These are phyloP conservation scores for Sabatieria punctata DNA, from an alignment of 2,888 invertebrate genomes.

Conservation along the genomic window DNA sequence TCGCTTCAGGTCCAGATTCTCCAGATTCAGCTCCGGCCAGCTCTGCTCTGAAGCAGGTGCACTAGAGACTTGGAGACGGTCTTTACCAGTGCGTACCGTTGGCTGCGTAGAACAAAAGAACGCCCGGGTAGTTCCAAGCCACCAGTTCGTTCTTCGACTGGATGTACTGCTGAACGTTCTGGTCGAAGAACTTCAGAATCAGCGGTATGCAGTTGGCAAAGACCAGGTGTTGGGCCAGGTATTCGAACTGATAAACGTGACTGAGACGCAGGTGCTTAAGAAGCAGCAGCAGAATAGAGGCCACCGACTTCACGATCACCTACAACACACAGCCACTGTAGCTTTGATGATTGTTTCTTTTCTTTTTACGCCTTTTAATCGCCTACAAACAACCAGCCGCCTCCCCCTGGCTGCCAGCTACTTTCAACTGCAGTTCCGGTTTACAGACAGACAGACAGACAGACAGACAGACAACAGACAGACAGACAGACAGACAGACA, in stretches of 20 bases:
- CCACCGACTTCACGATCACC: conserved; percentile 83
- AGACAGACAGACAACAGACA: too few relatives aligned
- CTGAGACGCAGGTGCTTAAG: conserved; percentile 93
- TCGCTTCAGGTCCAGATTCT: conserved; percentile 27
- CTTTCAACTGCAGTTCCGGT: too few relatives aligned
- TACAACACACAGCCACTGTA: conserved; percentile 32
- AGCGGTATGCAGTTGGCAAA: conserved; percentile 98
- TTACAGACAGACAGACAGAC: too few relatives aligned
- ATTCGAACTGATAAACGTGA: conserved; percentile 97
- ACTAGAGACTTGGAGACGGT: too few relatives aligned
- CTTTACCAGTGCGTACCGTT: conserved; percentile 16
- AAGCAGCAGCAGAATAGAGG: conserved; percentile 68
- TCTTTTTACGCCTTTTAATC: too few relatives aligned
- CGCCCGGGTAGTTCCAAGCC: conserved; percentile 28
- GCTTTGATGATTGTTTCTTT: too few relatives aligned
- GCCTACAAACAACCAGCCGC: too few relatives aligned
- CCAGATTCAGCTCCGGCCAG: conserved; percentile 24
- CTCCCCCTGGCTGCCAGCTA: too few relatives aligned
- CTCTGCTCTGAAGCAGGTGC: conserved; percentile 19
- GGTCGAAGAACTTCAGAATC: conserved; percentile 94
- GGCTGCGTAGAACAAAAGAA: conserved; percentile 21
- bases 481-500: too few relatives aligned
- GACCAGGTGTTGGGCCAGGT: conserved; percentile 92
- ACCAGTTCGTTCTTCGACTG: conserved; percentile 59
- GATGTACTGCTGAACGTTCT: conserved; percentile 84